Evolutionary conservation across 2,888 invertebrate species (phyloP), one percentile per base, ranked within the genome.

Genomic region (Kuschelorhynchus macadamiae): DNA sequence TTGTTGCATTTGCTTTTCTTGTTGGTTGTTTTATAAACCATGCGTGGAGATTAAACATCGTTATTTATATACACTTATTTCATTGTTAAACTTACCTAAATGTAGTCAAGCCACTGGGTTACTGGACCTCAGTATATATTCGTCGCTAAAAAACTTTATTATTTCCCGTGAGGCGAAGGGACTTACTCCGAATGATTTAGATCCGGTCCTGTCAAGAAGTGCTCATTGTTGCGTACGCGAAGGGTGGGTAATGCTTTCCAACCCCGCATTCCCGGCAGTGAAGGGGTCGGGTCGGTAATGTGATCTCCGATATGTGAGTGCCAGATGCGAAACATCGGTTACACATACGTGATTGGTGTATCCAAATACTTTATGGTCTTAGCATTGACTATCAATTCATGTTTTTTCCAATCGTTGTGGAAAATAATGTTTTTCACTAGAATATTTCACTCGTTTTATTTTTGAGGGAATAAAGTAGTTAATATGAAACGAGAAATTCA

Each of bases 261-360:
- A 17, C 61, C 32, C 52, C 61, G 12, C 25, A 50, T 41, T 47
- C 33, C 50, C 12, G 18, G 47, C 46, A 32, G 11, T 12, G 44
- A 18, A 47, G 50, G 50, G 56, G 59, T n/a, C 16, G 49, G 42
- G 9, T 9, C 47, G 41, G 81, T 80, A 79, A 79, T 80, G 80
- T 78, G 79, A 80, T 79, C 79, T 78, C 46, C 66, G 44, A 53
- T 52, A 52, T 57, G 25, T 66, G 55, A 76, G 73, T 77, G 80
- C 80, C 80, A 77, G 78, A 76, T 80, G 80, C 74, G 75, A 75
- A 79, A 79, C 81, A 81, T 76, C 80, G 77, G 80, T 80, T 79
- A 78, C 79, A 69, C 73, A 77, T 77, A 80, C 81, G 81, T 81
- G 80, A 80, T 79, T 25, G 1, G 7, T 7, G 16, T 14, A 11